Evolutionary conservation across 2,797 vertebrate genomes (phyloP).

Genomic region (Phataginus tricuspis): DNA sequence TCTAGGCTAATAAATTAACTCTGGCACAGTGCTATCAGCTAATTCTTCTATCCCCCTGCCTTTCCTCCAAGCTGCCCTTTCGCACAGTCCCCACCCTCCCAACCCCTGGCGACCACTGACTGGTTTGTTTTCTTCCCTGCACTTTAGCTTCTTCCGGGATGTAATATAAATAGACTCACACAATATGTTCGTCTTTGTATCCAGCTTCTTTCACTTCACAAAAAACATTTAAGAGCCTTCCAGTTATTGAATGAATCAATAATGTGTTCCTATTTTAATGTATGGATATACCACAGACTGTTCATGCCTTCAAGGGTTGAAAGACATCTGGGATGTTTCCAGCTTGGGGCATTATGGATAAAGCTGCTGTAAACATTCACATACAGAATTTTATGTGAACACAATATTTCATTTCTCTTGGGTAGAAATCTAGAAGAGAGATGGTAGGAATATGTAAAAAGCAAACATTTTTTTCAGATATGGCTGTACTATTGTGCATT

Average conservation of each 20-base stretch:
- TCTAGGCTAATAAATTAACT: background rate
- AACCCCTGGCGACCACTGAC: background rate
- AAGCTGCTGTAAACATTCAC: background rate
- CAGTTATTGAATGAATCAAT: background rate
- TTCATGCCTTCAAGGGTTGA: background rate
- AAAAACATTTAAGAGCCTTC: background rate
- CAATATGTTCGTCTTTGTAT: background rate
- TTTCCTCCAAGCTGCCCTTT: accelerated
- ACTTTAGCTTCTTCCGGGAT: background rate
- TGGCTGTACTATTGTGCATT: background rate
- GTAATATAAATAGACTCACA: background rate
- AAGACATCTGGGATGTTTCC: slow-evolving; percentile 1
- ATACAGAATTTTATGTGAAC: background rate
- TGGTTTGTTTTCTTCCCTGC: background rate
- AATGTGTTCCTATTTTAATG: slow-evolving; percentile 1
- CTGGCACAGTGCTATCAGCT: background rate
- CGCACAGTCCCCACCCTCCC: accelerated
- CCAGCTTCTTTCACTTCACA: background rate
- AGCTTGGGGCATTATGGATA: background rate
- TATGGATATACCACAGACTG: background rate
- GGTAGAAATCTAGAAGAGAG: background rate
- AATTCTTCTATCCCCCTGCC: background rate
- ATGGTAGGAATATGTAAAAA: background rate
- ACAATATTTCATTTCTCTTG: slow-evolving; percentile 11
- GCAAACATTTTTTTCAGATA: background rate